These are phyloP conservation scores for Chrysochloris asiatica DNA, from an alignment of 2,113 vertebrate genomes.

Conservation along the genomic window DNA sequence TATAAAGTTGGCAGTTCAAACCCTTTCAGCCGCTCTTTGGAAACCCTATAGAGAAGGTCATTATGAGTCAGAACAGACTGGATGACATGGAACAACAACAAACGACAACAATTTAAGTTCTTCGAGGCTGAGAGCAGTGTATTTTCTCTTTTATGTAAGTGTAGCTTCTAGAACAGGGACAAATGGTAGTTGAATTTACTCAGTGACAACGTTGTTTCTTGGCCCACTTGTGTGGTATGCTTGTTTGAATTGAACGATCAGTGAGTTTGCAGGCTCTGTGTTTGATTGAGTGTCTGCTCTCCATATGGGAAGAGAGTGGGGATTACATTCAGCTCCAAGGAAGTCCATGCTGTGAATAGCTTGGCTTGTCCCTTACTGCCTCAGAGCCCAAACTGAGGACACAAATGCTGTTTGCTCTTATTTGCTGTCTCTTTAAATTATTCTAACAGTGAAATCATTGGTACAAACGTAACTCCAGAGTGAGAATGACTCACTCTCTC, in stretches of 20 bases:
- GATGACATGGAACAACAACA: too few species aligned
- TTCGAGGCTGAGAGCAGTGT: background rate
- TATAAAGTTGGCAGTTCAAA: too few species aligned
- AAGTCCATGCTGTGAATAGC: background rate
- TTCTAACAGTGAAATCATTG: constrained; percentile 16
- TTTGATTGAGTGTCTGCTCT: background rate
- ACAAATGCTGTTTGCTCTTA: background rate
- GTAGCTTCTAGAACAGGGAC: background rate
- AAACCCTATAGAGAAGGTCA: too few species aligned
- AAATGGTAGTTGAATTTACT: background rate
- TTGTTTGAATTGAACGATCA: background rate
- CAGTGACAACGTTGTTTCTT: background rate
- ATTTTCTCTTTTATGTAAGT: background rate
- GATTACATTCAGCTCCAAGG: background rate
- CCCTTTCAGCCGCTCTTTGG: too few species aligned
- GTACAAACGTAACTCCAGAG: background rate
- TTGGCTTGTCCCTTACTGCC: background rate
- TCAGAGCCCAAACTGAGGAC: background rate
- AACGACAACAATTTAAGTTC: constrained; percentile 19
- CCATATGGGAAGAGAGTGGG: background rate
- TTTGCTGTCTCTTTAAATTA: background rate
- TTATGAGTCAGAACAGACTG: too few species aligned
- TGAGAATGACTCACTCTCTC: background rate
- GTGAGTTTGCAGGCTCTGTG: background rate
- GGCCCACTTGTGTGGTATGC: background rate